A percentile compares a stretch with the other conserved stretches of the same genome.
phyloP scores from a whole-genome alignment of 2,888 invertebrate species.

The Lymantria monacha region DNA sequence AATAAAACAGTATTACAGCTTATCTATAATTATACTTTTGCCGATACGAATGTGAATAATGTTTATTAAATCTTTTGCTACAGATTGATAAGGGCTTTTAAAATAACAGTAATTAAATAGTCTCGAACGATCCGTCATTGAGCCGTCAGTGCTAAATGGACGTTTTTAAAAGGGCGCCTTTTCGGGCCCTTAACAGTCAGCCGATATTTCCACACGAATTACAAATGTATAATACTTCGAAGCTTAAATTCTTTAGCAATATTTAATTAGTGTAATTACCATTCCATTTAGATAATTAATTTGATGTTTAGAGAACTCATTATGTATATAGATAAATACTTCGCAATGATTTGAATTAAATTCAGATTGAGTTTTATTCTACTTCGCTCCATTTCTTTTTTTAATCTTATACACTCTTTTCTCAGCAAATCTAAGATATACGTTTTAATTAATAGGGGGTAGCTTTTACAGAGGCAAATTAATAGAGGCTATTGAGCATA shows the following conservation, averaged over 20 bases:
- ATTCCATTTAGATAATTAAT: conserved; percentile 16
- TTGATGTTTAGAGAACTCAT: conserved; percentile 18
- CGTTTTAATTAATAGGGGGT: no score
- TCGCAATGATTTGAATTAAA: not conserved
- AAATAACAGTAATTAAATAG: conserved; percentile 70
- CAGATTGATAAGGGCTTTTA: conserved; percentile 68
- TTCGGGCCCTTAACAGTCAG: conserved; percentile 13
- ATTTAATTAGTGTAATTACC: conserved; percentile 32
- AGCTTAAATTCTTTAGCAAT: conserved; percentile 27
- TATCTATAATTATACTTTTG: no score
- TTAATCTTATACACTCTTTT: no score
- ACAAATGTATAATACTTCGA: conserved; percentile 44
- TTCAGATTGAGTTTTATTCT: no score
- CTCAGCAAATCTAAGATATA: no score
- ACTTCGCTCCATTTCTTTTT: no score
- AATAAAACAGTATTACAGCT: no score
- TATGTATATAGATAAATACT: conserved; percentile 7
- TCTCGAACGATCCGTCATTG: conserved; percentile 59
- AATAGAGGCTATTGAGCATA: no score
- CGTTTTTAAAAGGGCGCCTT: conserved; percentile 50
- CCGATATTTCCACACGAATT: conserved; percentile 32
- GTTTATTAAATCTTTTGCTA: conserved; percentile 44
- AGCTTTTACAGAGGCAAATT: no score
- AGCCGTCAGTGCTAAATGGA: conserved; percentile 41
- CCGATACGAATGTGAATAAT: conserved; percentile 20